phyloP scores from a whole-genome alignment of 1,140 invertebrate species.

The Pachyrhynchus sulphureomaculatus region DNA sequence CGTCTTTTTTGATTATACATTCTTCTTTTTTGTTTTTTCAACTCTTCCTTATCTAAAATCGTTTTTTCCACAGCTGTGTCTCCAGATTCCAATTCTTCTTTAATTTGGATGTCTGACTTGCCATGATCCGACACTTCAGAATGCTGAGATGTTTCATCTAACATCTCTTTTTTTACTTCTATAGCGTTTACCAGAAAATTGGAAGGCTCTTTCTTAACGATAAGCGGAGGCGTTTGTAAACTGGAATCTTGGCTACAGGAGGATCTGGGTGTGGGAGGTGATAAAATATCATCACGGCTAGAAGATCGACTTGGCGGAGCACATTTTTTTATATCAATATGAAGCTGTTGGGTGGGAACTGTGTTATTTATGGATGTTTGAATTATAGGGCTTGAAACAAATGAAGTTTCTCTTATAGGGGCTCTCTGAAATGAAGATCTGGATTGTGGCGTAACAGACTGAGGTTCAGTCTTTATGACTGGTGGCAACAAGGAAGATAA shows the following conservation, averaged over 20 bases:
- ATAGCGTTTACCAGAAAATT: conserved; percentile 36
- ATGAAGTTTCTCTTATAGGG: conserved; percentile 59
- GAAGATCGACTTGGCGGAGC: conserved; percentile 45
- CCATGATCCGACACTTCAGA: conserved; percentile 61
- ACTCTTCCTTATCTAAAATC: conserved; percentile 55
- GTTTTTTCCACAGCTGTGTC: conserved; percentile 38
- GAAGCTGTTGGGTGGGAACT: conserved; percentile 42
- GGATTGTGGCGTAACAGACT: conserved; percentile 24
- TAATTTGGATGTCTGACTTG: conserved; percentile 58
- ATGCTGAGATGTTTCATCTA: conserved; percentile 62
- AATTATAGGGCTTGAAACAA: conserved; percentile 53
- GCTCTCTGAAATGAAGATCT: conserved; percentile 29
- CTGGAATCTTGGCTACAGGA: conserved; percentile 49
- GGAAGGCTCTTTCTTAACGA: conserved; percentile 43
- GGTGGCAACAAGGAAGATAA: conserved; percentile 54
- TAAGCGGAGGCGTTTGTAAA: conserved; percentile 47
- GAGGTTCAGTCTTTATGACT: conserved; percentile 43
- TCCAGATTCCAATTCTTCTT: conserved; percentile 57
- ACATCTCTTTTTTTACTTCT: conserved; percentile 61
- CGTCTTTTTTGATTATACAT: conserved; percentile 82
- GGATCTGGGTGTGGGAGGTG: conserved; percentile 48
- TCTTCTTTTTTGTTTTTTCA: conserved; percentile 76
- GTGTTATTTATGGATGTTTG: conserved; percentile 21
- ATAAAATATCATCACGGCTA: conserved; percentile 50
- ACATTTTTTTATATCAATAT: conserved; percentile 49